Evolutionary conservation across 2,797 vertebrate genomes (phyloP), one percentile per base, ranked within the genome.

Genomic region (Argya squamiceps): DNA sequence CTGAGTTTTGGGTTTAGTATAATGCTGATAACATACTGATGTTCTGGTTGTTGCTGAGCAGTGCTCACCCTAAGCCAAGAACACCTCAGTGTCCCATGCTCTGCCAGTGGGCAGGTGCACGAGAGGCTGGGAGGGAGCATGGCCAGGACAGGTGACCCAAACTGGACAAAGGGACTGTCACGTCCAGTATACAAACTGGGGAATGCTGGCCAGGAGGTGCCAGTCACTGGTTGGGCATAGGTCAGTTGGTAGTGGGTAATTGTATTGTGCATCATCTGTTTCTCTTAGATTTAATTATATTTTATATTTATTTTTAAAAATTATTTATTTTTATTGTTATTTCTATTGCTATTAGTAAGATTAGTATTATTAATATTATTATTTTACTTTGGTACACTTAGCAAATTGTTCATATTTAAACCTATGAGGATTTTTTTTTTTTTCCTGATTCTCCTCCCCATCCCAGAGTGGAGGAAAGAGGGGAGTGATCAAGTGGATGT

Each of bases 11-110:
- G 15, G 8, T 77, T 70, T 32, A 44, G 15, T 12, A 15, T 27
- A 34, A 52, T 27, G 11, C 15, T 41, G 18, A 0, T 24, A 32
- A 36, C 15, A 46, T 1, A 0, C 8, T 12, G 18, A 24, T 27
- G 22, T 41, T 64, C 21, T 58, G 13, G 44, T 46, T 64, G n/a
- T 3, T 70, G 12, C 29, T 64, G 26, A 77, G 52, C 39, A 55
- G 24, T 6, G 12, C 21, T 41, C 39, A 65, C 15, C 7, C 4
- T 14, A 14, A 46, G 6, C 23, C 30, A 34, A 52, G 15, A 1
- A 36, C 15, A 65, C 32, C 15, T 39, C 32, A 15, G 27, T 24
- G 36, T 15, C 29, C 5, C 16, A 4, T 19, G n/a, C 6, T 76
- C 29, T 83, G 29, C 12, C 32, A n/a, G 6, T 0, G 10, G 12